A percentile compares a stretch with the other conserved stretches of the same genome.
These are phyloP conservation scores for Leptogaster cylindrica DNA, from an alignment of 2,888 invertebrate species.

Conservation along the genomic window DNA sequence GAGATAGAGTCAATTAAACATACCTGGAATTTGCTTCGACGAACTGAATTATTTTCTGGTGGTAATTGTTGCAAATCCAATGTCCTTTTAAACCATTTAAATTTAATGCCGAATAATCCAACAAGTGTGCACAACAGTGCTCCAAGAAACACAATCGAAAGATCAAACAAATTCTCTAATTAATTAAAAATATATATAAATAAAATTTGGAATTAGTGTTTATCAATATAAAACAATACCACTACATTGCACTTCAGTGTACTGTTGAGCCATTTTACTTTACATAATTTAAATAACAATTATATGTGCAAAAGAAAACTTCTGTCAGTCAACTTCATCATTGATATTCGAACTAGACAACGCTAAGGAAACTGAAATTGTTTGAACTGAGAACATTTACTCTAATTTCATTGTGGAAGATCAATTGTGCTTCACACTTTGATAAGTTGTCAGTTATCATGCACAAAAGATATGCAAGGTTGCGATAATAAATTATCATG, in stretches of 20 bases:
- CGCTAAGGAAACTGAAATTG: too few species aligned
- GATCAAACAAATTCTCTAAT: constrained; percentile 45
- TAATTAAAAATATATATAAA: neutral
- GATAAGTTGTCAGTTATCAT: too few species aligned
- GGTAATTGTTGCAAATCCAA: constrained; percentile 55
- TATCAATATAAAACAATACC: neutral
- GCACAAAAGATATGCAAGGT: constrained; percentile 4
- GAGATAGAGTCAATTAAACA: neutral
- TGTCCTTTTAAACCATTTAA: constrained; percentile 64
- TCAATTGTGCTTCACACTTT: constrained; percentile 12
- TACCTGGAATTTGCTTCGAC: constrained; percentile 7
- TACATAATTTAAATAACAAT: too few species aligned
- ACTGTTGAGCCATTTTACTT: too few species aligned
- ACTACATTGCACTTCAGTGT: too few species aligned
- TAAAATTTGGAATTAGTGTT: neutral
- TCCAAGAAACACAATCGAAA: too few species aligned
- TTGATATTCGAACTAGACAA: too few species aligned
- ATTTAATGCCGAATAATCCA: constrained; percentile 60
- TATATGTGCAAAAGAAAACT: too few species aligned
- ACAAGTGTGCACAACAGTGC: constrained; percentile 54
- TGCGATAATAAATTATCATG: neutral
- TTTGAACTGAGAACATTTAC: too few species aligned
- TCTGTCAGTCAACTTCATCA: too few species aligned
- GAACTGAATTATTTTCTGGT: too few species aligned
- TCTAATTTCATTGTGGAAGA: constrained; percentile 8